Base-by-base conservation (phyloP, 2,113 vertebrate species). In the Chamaetylas fuelleborni region DNA sequence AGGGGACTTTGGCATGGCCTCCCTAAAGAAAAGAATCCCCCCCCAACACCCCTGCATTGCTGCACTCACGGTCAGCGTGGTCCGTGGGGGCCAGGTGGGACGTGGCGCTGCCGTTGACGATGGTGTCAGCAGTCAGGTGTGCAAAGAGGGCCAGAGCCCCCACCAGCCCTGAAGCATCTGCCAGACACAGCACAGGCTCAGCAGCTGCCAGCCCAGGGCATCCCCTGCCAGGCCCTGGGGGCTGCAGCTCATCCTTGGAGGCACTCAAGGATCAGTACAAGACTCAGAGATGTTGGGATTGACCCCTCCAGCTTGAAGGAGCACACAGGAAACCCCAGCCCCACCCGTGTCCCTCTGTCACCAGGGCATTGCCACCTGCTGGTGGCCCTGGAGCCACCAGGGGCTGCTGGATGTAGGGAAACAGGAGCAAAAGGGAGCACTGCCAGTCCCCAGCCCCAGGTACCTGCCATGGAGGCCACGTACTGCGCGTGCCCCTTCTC, bases 41-140 rank as follows among this genome's bases (percentile, higher is more conserved):
- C 19, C 33, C 11, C n/a, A 19, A 0, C 2, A 14, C 0, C 8
- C 16, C 33, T 2, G 1, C 5, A 5, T 0, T 43, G 69, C 81
- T 97, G 98, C 97, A 97, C 99, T 99, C 97, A 99, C 99, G 97
- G 97, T 99, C 99, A 1, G 99, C 99, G 0, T 98, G 98, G 97
- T 99, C 98, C 0, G 98, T 98, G 84, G 99, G 99, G 3, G 99
- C 99, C 98, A 98, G 98, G 97, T 99, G 99, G 25, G 99, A 98
- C 0, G 99, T 99, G 69, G 99, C 99, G 0, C 99, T 98, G 87
- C 99, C 99, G 0, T 99, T 99, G 56, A 98, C 62, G 5, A 99
- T 99, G 69, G 99, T 98, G 93, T 99, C 99, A 0, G 99, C 98
- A 0, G 97, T 86, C 92, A 99, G 97, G 95, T 99, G 99, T 6